Evolutionary conservation across 2,113 vertebrate genomes (phyloP).

Genomic region (Holacanthus passer): DNA sequence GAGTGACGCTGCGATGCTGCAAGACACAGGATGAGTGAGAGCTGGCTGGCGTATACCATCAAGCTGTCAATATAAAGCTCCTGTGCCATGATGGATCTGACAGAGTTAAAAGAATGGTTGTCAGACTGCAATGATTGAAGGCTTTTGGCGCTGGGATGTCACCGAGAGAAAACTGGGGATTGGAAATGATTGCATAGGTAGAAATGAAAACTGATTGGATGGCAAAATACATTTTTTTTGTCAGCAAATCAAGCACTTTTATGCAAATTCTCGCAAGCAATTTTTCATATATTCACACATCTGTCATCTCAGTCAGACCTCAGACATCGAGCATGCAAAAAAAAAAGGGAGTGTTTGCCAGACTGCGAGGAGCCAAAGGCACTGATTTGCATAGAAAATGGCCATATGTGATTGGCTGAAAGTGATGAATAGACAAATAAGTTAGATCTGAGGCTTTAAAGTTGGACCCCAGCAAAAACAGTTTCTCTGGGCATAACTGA

Average conservation of each 20-base stretch:
- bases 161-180: conserved; percentile 51
- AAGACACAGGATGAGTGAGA: conserved; percentile 25
- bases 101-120: conserved; percentile 57
- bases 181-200: conserved; percentile 69
- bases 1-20: neutral
- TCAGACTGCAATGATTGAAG: conserved; percentile 62
- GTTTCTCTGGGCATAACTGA: neutral
- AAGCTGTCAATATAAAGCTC: conserved; percentile 53
- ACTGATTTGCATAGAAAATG: conserved; percentile 65
- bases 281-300: conserved; percentile 75
- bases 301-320: conserved; percentile 69
- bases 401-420: conserved; percentile 56
- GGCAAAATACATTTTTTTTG: conserved; percentile 63
- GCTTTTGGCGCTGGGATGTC: conserved; percentile 38
- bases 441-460: conserved; percentile 32
- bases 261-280: conserved; percentile 74
- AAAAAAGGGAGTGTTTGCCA: conserved; percentile 38
- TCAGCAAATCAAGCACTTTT: conserved; percentile 72
- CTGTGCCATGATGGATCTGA: conserved; percentile 53
- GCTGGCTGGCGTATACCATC: conserved; percentile 25
- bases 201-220: conserved; percentile 73
- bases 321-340: conserved; percentile 67
- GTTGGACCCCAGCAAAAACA: conserved; percentile 18
- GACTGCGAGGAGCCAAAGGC: conserved; percentile 52
- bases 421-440: conserved; percentile 64